Evolutionary conservation across 2,797 vertebrate species (phyloP).

Genomic region (Pelochelys cantorii): DNA sequence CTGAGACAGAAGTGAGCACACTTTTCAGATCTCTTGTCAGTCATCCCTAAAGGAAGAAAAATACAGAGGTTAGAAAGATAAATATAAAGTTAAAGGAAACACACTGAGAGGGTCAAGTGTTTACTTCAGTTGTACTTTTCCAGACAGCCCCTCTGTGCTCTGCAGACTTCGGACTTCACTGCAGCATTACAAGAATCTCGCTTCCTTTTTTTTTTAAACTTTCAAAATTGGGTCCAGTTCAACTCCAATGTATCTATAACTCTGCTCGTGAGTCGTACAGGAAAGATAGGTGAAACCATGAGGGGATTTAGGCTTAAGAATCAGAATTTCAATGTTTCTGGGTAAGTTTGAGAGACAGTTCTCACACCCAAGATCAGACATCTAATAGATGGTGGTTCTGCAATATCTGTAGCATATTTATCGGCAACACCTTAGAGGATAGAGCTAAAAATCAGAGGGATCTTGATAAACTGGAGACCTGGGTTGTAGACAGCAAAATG

Average conservation of each 20-base stretch:
- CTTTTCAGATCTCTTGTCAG: not conserved
- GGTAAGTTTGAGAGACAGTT: rapidly evolving
- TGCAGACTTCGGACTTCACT: not conserved
- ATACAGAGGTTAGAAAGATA: not conserved
- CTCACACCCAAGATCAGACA: not conserved
- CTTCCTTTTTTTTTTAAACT: not conserved
- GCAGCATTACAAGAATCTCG: not conserved
- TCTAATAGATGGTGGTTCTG: not conserved
- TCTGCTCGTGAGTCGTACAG: not conserved
- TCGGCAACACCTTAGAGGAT: not conserved
- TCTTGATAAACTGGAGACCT: too few relatives aligned
- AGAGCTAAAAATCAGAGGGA: too few relatives aligned
- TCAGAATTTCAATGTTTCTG: rapidly evolving
- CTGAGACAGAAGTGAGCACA: not conserved
- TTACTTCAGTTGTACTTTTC: not conserved
- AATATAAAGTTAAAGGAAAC: not conserved
- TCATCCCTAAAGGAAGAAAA: not conserved
- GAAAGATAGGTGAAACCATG: not conserved
- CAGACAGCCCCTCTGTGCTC: not conserved
- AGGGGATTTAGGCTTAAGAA: not conserved
- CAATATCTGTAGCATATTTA: not conserved
- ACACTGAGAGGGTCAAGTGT: not conserved
- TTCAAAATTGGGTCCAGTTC: not conserved
- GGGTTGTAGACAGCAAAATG: too few relatives aligned
- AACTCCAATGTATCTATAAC: not conserved